Evolutionary conservation across 2,113 vertebrate species (phyloP).

Genomic region (Coregonus clupeaformis): DNA sequence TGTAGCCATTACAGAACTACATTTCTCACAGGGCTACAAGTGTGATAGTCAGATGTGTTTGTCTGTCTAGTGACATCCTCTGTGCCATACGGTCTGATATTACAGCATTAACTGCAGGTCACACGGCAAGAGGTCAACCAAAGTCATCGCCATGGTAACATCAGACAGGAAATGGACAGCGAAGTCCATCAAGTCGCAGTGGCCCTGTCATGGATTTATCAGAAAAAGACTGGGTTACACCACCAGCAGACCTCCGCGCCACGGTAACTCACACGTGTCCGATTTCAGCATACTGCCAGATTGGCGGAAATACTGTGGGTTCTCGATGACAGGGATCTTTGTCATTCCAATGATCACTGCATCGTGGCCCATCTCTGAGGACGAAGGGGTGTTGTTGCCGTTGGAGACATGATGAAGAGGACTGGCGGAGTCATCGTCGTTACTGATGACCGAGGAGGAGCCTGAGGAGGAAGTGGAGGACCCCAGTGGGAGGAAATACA

Average conservation of each 20-base stretch:
- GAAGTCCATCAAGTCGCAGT: slow-evolving; percentile 36
- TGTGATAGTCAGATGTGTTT: not conserved
- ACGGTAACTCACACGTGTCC: slow-evolving; percentile 92
- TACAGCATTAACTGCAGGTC: slow-evolving; percentile 6
- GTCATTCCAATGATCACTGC: slow-evolving; percentile 99
- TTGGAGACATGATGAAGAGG: slow-evolving; percentile 98
- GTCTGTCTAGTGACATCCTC: not conserved
- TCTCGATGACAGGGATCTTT: slow-evolving; percentile 98
- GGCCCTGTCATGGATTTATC: slow-evolving; percentile 63
- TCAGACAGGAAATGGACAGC: slow-evolving; percentile 43
- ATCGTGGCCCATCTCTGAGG: slow-evolving; percentile 94
- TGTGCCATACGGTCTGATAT: slow-evolving; percentile 14
- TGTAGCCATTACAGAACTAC: too few relatives aligned
- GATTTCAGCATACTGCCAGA: slow-evolving; percentile 93
- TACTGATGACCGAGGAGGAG: slow-evolving; percentile 98
- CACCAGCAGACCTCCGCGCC: slow-evolving; percentile 6
- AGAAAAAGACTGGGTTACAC: slow-evolving; percentile 49
- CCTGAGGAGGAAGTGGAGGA: slow-evolving; percentile 66
- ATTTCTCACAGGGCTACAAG: too few relatives aligned
- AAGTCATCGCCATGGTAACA: slow-evolving; percentile 47
- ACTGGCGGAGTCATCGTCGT: slow-evolving; percentile 97
- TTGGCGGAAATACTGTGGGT: slow-evolving; percentile 98
- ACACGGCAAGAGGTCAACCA: slow-evolving; percentile 17
- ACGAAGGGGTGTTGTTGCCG: slow-evolving; percentile 96
- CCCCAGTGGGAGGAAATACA: slow-evolving; percentile 32